Evolutionary conservation across 1,140 invertebrate genomes (phyloP).

Genomic region (Papilio polytes): DNA sequence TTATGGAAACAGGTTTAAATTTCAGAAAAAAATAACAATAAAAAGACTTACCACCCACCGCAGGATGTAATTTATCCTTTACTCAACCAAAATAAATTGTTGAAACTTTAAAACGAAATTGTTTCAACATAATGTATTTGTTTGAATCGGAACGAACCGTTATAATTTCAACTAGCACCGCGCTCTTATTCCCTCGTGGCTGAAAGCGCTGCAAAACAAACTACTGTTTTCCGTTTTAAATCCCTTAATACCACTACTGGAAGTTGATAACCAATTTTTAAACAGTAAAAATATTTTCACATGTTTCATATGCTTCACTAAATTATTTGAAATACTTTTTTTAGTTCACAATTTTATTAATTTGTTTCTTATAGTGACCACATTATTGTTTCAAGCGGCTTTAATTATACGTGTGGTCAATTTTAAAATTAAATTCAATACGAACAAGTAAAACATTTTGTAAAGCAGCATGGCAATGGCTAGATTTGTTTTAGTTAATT

Average conservation of each 20-base stretch:
- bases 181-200: neutral
- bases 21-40: neutral
- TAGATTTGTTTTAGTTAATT: conserved; percentile 4
- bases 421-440: neutral
- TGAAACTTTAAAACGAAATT: neutral
- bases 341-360: no score
- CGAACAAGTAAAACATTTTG: neutral
- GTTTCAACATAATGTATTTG: neutral
- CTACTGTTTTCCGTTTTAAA: conserved; percentile 12
- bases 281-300: neutral
- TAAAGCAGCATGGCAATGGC: neutral
- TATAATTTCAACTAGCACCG: neutral
- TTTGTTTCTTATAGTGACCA: neutral
- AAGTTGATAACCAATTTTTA: conserved; percentile 5
- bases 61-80: neutral
- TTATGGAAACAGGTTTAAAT: neutral
- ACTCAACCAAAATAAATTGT: neutral
- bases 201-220: neutral
- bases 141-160: neutral
- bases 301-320: neutral
- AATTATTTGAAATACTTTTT: neutral
- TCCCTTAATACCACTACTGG: neutral
- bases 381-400: neutral
- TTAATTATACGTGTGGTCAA: neutral
- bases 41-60: no score